These are phyloP conservation scores for Eupsittula cactorum DNA, from an alignment of 2,113 vertebrate species.

Conservation along the genomic window DNA sequence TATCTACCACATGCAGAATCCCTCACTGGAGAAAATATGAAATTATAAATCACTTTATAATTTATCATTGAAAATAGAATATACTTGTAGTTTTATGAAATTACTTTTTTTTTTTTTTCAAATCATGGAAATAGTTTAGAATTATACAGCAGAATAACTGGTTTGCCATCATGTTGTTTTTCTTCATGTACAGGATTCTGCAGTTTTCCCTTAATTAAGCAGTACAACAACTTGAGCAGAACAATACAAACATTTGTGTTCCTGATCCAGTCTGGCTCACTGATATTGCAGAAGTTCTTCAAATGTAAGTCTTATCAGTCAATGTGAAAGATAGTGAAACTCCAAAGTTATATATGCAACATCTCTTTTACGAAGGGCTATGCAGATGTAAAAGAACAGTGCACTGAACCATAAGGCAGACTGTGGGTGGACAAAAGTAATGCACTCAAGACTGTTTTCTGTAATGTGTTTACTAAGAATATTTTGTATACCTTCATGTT, in stretches of 20 bases:
- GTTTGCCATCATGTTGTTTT: neutral
- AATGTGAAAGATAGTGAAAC: neutral
- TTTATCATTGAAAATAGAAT: neutral
- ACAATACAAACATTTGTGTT: neutral
- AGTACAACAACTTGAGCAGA: neutral
- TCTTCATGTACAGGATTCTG: neutral
- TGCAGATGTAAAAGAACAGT: neutral
- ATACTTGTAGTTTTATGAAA: neutral
- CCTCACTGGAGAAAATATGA: neutral
- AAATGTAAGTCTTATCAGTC: neutral
- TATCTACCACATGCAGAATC: neutral
- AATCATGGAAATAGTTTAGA: neutral
- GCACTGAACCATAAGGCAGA: neutral
- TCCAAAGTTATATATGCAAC: neutral
- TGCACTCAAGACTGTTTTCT: neutral
- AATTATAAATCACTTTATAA: neutral
- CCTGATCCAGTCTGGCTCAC: neutral
- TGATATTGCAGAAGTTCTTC: neutral
- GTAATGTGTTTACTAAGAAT: neutral
- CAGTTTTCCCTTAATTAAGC: neutral
- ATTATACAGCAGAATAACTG: neutral
- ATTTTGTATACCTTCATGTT: neutral
- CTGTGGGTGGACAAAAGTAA: neutral
- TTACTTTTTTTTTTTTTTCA: neutral
- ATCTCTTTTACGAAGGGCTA: neutral